Base-by-base conservation (phyloP, 2,113 vertebrate genomes). In the Miniopterus natalensis region DNA sequence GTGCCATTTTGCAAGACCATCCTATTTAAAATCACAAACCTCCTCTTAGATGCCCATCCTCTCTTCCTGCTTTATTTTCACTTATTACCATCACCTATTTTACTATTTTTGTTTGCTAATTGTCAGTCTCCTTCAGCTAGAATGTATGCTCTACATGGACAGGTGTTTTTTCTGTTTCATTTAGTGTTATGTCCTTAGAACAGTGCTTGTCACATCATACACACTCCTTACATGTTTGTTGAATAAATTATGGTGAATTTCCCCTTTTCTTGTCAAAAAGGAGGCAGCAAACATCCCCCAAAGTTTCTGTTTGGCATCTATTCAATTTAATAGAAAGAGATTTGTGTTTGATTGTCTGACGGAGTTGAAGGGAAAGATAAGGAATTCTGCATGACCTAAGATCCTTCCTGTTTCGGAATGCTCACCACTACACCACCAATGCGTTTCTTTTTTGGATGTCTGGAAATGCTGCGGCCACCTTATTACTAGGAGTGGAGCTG, bases 381-480 rank as follows among this genome's bases (percentile, higher is more conserved):
- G 31, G 61, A 84, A 47, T 77, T 11, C 40, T 84, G 63, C 17
- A 21, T 36, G 36, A 36, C 70, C 55, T 90, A 84, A 86, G 94
- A 86, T 18, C 1, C 45, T 81, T 57, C 61, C 59, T 74, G 21
- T 42, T 36, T 94, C 66, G 96, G 98, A 98, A 98, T 98, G 98
- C 98, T 98, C 95, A 98, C 98, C 98, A 98, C 98, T 98, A 98
- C 98, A 98, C 98, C 97, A 98, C 98, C 98, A 98, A 98, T 87
- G 95, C 97, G 0, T 93, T 80, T 55, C 85, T 85, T 25, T 36
- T 21, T 70, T 15, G n/a, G 73, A n/a, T 42, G 74, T 47, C 53
- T 84, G 47, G 36, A 88, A 96, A 84, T 9, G 55, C 75, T 86
- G 79, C 18, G 57, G 51, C 36, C 68, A 79, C 25, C 65, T 63